Conservation (phyloP, 2,888 invertebrate species). For the Drosophila quasianomalipes region DNA sequence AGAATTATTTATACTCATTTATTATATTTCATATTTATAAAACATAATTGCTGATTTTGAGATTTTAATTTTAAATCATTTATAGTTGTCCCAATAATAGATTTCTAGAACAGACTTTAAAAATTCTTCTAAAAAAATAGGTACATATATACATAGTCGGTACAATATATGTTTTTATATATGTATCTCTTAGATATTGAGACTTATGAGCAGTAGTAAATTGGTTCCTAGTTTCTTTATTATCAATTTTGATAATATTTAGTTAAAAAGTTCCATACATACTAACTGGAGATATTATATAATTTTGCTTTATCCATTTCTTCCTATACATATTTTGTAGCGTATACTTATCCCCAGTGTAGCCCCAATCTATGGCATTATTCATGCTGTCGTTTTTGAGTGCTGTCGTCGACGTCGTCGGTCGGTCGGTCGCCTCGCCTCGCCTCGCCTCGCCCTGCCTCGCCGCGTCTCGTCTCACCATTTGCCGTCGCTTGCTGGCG, state of each 20-base stretch:
- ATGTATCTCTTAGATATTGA: background rate
- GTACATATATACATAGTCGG: background rate
- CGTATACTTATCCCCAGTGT: slow-evolving; percentile 53
- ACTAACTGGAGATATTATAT: slow-evolving; percentile 5
- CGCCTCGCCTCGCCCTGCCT: slow-evolving; percentile 38
- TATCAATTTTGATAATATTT: background rate
- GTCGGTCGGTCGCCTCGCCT: slow-evolving; percentile 38
- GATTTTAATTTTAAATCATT: background rate
- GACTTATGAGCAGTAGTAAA: background rate
- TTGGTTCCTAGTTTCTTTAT: background rate
- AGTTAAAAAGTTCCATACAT: background rate
- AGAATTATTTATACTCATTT: background rate
- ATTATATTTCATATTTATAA: background rate
- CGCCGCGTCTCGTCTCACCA: slow-evolving; percentile 38
- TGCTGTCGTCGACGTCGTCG: slow-evolving; percentile 39
- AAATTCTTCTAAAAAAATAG: no score
- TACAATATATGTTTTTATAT: background rate
- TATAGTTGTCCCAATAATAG: background rate
- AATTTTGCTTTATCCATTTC: slow-evolving; percentile 17
- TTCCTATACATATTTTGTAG: slow-evolving; percentile 42
- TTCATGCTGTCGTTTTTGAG: slow-evolving; percentile 68
- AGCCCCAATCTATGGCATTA: slow-evolving; percentile 63
- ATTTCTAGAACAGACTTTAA: background rate
- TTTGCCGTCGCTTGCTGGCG: slow-evolving; percentile 48
- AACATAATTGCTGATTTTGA: background rate